Conservation (phyloP, 2,113 vertebrate species). For the Gracilinanus agilis region DNA sequence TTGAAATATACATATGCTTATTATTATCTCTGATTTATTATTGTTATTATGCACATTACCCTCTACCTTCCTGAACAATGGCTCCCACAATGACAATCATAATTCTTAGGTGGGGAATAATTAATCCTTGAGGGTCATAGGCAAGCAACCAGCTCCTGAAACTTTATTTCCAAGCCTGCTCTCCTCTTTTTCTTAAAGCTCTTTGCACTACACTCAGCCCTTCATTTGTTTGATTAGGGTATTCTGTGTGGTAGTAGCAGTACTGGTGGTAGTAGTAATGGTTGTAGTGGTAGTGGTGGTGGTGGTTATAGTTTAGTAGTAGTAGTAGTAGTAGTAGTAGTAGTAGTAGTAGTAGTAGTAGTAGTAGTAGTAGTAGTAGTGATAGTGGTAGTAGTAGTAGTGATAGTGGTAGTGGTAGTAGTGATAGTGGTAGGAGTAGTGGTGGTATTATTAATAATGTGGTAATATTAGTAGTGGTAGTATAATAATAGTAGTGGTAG, state of each 20-base stretch:
- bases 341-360: no score
- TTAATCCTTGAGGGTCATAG: background rate
- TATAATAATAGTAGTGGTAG: no score
- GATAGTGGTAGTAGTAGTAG: no score
- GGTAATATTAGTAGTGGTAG: no score
- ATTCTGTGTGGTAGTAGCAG: background rate
- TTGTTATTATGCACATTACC: background rate
- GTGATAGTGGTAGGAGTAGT: no score
- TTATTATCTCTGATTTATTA: background rate
- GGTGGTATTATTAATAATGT: no score
- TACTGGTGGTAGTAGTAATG: no score
- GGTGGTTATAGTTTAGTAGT: no score
- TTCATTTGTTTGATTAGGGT: background rate
- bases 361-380: no score
- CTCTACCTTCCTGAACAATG: background rate
- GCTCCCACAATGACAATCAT: background rate
- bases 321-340: no score
- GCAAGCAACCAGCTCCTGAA: background rate
- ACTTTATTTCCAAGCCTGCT: background rate
- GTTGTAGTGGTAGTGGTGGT: no score
- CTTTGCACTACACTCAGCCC: background rate
- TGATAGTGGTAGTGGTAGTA: background rate
- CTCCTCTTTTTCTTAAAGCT: background rate
- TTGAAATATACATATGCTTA: no score
- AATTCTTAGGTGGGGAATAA: background rate